Conservation (phyloP, 2,888 invertebrate species). For the Cheilosia grossa region DNA sequence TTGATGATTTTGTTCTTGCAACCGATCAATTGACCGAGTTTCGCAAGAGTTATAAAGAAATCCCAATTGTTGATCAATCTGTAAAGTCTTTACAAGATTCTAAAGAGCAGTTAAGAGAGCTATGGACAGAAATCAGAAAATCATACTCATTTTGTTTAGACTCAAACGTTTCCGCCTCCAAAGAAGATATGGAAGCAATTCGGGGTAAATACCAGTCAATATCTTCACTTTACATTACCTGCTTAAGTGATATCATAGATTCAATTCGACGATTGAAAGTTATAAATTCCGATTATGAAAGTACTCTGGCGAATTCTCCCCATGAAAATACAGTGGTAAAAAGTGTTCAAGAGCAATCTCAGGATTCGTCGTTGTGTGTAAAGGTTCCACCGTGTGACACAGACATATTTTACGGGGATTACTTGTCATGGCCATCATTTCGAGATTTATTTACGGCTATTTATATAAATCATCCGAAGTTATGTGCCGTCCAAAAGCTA, state of each 20-base stretch:
- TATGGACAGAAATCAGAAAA: neutral
- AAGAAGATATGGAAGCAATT: neutral
- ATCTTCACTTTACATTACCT: neutral
- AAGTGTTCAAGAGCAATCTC: no score
- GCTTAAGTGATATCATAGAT: constrained; percentile 14
- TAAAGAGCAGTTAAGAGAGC: neutral
- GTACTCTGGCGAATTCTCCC: no score
- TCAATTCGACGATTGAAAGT: constrained; percentile 6
- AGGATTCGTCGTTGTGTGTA: no score
- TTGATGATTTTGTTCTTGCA: constrained; percentile 7
- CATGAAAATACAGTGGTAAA: no score
- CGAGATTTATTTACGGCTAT: neutral
- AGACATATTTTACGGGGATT: no score
- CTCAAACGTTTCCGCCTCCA: neutral
- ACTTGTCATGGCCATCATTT: no score
- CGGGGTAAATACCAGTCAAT: neutral
- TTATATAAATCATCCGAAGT: no score
- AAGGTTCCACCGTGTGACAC: no score
- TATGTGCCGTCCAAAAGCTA: no score
- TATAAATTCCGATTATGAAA: neutral
- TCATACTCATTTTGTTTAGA: neutral
- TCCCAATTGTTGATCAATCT: constrained; percentile 1
- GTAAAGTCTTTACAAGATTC: neutral
- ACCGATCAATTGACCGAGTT: neutral
- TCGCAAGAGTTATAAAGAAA: constrained; percentile 3